Base-by-base conservation (phyloP, 53 echinoderm and acorn worm species). In the Paracentrotus lividus region DNA sequence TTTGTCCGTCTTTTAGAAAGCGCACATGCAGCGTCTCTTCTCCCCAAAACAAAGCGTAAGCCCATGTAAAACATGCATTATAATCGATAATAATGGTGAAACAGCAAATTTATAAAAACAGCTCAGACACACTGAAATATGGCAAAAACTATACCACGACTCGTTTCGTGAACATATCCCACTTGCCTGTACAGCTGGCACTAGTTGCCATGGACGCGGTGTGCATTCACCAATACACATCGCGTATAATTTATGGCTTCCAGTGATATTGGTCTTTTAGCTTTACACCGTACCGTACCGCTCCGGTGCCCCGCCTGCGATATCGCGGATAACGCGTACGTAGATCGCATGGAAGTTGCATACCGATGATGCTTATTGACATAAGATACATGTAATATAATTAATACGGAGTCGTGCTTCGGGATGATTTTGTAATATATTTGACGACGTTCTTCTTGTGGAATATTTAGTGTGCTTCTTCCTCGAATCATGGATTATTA, bases 161-260 rank as follows among this genome's bases (percentile, higher is more conserved):
- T 33, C 33, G 34, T 67, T 3, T 33, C 14, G 34, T 9, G 31
- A 33, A 67, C 67, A 67, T 67, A n/a, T n/a, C n/a, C n/a, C 15
- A 18, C 32, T n/a, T n/a, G 16, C 0, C 72, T 20, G 2, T 72
- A 40, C 36, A 72, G 40, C 72, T 72, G 72, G 88, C 5, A 21
- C 91, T 31, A 45, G 91, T 91, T 91, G 91, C 34, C 91, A 91
- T 91, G 91, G 91, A 91, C 91, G 75, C 91, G 91, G n/a, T 75
- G 91, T 69, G 16, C 91, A 76, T 49, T 91, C 32, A 56, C 91
- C 91, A 91, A 91, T 91, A n/a, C 91, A 91, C 36, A 29, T 75
- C 31, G 9, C 91, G 77, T n/a, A 20, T 75, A 91, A 75, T 52
- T 76, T 49, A 91, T 53, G 91, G 91, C 91, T 91, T 91, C 72